Evolutionary conservation across 2,113 vertebrate species (phyloP).

Genomic region (Tautogolabrus adspersus): DNA sequence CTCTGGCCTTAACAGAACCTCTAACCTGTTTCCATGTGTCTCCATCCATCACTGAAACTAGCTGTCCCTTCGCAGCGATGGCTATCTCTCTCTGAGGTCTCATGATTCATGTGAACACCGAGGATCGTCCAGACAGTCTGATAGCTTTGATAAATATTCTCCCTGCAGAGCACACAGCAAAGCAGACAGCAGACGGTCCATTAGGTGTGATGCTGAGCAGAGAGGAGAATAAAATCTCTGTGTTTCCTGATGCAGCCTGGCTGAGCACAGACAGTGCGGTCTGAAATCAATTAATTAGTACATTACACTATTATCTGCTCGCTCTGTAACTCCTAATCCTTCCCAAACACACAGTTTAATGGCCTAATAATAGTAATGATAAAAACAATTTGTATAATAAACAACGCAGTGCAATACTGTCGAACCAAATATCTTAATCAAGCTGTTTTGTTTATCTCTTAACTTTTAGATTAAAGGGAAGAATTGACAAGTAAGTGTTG

Average conservation of each 20-base stretch:
- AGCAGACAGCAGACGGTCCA: conserved; percentile 6
- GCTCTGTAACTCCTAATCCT: too few relatives aligned
- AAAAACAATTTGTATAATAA: too few relatives aligned
- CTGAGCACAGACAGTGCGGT: not conserved
- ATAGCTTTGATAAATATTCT: not conserved
- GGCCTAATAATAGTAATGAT: too few relatives aligned
- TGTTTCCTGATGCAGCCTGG: not conserved
- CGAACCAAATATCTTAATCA: too few relatives aligned
- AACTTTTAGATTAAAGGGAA: too few relatives aligned
- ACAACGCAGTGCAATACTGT: too few relatives aligned
- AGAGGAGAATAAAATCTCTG: conserved; percentile 27
- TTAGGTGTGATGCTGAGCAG: conserved; percentile 25
- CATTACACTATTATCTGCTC: too few relatives aligned
- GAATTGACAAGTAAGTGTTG: too few relatives aligned
- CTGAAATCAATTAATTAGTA: too few relatives aligned
- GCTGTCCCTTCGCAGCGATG: not conserved
- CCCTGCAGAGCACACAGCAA: not conserved
- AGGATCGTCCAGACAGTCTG: conserved; percentile 5
- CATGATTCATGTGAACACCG: not conserved
- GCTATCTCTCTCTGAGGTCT: not conserved
- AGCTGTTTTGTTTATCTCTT: too few relatives aligned
- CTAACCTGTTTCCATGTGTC: not conserved
- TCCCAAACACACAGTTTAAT: too few relatives aligned
- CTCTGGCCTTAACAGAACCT: not conserved
- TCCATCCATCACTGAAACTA: not conserved